Conservation (phyloP, 2,113 vertebrate species). For the Ailurus styani region DNA sequence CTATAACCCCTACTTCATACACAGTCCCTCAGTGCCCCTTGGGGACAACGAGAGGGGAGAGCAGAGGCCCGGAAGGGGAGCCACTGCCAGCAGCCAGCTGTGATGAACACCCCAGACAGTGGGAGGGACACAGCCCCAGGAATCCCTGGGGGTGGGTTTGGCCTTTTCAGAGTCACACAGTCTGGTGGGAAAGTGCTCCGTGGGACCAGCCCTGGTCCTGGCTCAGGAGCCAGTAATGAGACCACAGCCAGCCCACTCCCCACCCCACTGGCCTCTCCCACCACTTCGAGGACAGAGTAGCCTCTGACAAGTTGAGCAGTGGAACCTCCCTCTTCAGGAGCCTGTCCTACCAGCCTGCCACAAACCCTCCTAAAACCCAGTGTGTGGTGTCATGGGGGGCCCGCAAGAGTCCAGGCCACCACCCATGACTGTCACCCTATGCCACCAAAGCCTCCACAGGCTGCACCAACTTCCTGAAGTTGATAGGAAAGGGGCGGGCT, state of each 20-base stretch:
- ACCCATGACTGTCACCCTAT: neutral
- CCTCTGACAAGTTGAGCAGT: neutral
- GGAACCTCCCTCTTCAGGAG: neutral
- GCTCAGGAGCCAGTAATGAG: neutral
- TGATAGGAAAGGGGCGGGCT: neutral
- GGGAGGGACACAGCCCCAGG: neutral
- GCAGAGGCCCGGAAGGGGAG: neutral
- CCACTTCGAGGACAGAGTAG: neutral
- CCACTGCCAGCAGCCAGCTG: neutral
- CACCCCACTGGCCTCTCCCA: neutral
- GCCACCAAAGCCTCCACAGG: neutral
- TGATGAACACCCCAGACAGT: slow-evolving; percentile 1
- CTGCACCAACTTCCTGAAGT: neutral
- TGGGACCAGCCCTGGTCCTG: neutral
- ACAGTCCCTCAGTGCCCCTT: neutral
- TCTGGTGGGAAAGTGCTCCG: slow-evolving; percentile 13
- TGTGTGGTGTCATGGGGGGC: neutral
- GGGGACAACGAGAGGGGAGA: neutral
- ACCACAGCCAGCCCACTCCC: neutral
- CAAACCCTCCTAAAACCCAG: neutral
- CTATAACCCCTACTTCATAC: neutral
- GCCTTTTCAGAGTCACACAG: slow-evolving; percentile 20
- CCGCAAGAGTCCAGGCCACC: neutral
- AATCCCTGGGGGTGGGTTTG: slow-evolving; percentile 46
- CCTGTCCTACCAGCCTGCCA: neutral